Evolutionary conservation across 2,888 invertebrate species (phyloP), one percentile per base, ranked within the genome.

Genomic region (Gari tellinella): DNA sequence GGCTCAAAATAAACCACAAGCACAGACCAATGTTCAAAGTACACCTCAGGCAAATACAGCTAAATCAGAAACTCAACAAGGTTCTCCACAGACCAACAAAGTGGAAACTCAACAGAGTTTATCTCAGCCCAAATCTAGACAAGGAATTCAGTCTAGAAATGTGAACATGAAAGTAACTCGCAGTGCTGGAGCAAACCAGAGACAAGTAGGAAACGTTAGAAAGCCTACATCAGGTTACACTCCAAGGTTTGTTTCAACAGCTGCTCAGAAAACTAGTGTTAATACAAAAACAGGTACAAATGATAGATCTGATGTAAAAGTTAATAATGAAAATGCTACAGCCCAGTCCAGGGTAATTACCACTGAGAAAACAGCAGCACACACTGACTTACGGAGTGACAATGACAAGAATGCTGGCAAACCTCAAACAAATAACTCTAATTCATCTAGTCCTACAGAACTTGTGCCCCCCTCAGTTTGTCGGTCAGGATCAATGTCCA

Each of bases 61-160:
- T 53, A 25, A 31, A 15, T 2, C 21, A 15, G 49, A 19, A 4
- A 43, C 43, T 19, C n/a, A 43, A 14, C n/a, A 5, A 3, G 43
- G 19, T 43, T 43, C 43, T 43, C 4, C n/a, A n/a, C 17, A 43
- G 43, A n/a, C 43, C 14, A 60, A 67, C n/a, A 61, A 26, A 56
- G 62, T 23, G 26, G 52, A 19, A 7, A 65, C 61, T n/a, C 69
- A 69, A 56, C 56, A 57, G 0, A 52, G 41, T 17, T 76, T 67
- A 23, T 67, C 75, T 45, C 57, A 70, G n/a, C 26, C 23, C 12
- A 25, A 19, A 17, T 60, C 45, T 23, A 67, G 67, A 53, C 67
- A 67, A 43, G 66, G 69, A 21, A 49, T 65, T 15, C 73, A 70
- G 31, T 70, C 78, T 46, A 70, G 78, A 64, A 78, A 78, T 63